A percentile compares a stretch with the other conserved stretches of the same genome.
Evolutionary conservation across 2,888 invertebrate species (phyloP).

Genomic region (Lasioglossum vierecki): DNA sequence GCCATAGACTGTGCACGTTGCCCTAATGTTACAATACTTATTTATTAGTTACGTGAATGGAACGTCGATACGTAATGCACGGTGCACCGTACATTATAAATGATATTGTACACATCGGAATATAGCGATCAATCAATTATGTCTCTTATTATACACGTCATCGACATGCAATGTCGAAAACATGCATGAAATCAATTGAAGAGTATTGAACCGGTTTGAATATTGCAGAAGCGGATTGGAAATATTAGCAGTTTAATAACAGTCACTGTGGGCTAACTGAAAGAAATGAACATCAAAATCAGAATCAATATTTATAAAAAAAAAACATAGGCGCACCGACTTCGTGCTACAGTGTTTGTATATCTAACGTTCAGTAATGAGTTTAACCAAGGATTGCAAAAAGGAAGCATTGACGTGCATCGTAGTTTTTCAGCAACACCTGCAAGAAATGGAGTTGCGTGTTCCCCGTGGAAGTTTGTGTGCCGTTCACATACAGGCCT

Average conservation of each 20-base stretch:
- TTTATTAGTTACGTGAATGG: conserved; percentile 28
- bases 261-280: background rate
- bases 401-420: conserved; percentile 66
- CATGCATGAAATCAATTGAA: background rate
- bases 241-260: too few relatives aligned
- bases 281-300: background rate
- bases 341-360: conserved; percentile 50
- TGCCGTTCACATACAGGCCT: background rate
- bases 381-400: conserved; percentile 67
- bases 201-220: background rate
- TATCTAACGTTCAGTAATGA: conserved; percentile 70
- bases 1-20: background rate
- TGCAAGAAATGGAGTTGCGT: conserved; percentile 52
- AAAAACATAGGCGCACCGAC: background rate
- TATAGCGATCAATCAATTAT: background rate
- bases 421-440: conserved; percentile 63
- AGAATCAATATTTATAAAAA: background rate
- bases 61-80: conserved; percentile 19
- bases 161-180: background rate
- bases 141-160: background rate
- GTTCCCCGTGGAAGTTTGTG: conserved; percentile 17
- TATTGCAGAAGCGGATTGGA: background rate
- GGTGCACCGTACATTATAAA: conserved; percentile 1
- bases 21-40: background rate
- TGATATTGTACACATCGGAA: conserved; percentile 28